phyloP scores from a whole-genome alignment of 1,140 invertebrate genomes.

The Papilio polytes region DNA sequence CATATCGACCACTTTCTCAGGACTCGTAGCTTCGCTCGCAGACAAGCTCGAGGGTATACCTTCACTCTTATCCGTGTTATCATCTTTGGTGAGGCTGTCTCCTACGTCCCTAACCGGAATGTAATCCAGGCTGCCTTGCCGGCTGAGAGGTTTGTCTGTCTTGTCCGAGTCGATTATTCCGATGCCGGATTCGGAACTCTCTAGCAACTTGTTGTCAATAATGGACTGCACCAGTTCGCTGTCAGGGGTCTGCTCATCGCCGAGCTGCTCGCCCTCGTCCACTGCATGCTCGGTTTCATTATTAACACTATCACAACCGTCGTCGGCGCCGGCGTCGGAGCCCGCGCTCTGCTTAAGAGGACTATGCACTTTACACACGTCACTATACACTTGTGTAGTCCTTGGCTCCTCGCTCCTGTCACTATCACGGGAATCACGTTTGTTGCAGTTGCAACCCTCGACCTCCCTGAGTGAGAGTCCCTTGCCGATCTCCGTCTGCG shows the following conservation, averaged over 20 bases:
- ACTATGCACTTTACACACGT: slow-evolving; percentile 82
- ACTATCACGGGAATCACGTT: slow-evolving; percentile 53
- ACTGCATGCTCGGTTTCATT: slow-evolving; percentile 79
- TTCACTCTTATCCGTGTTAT: slow-evolving; percentile 79
- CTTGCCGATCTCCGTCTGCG: slow-evolving; percentile 83
- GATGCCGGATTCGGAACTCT: slow-evolving; percentile 72
- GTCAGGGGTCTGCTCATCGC: slow-evolving; percentile 65
- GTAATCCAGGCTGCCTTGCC: slow-evolving; percentile 80
- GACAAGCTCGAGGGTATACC: slow-evolving; percentile 81
- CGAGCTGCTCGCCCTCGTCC: slow-evolving; percentile 64
- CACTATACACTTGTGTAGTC: slow-evolving; percentile 81
- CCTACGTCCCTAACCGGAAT: slow-evolving; percentile 82
- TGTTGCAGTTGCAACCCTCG: slow-evolving; percentile 69
- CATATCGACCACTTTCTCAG: slow-evolving; percentile 75
- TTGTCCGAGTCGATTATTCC: slow-evolving; percentile 78
- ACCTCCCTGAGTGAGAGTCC: slow-evolving; percentile 78
- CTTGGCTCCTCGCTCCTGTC: slow-evolving; percentile 59
- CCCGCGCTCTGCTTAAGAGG: slow-evolving; percentile 66
- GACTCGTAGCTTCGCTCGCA: slow-evolving; percentile 79
- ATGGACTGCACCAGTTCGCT: slow-evolving; percentile 85
- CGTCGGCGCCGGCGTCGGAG: slow-evolving; percentile 61
- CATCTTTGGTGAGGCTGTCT: slow-evolving; percentile 72
- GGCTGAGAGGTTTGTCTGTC: slow-evolving; percentile 84
- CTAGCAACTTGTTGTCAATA: slow-evolving; percentile 82
- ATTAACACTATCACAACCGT: slow-evolving; percentile 78